Conservation (phyloP, 2,113 vertebrate genomes). For the Crotalus tigris region DNA sequence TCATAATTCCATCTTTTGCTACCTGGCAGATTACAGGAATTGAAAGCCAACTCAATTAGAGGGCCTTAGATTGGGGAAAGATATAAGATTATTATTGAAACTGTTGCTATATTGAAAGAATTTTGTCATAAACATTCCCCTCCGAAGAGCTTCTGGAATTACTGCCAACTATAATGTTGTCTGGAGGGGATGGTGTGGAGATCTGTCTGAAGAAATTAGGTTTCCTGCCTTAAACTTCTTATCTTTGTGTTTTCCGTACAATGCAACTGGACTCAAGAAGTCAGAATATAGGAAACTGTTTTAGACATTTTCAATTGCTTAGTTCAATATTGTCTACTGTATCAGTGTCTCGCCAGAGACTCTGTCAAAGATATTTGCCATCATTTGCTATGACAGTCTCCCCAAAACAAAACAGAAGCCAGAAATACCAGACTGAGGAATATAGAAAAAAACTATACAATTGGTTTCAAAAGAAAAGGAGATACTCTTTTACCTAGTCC, state of each 20-base stretch:
- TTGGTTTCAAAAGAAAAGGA: not conserved
- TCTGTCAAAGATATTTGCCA: not conserved
- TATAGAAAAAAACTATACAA: not conserved
- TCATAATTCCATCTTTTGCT: not conserved
- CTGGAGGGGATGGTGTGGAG: not conserved
- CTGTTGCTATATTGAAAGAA: not conserved
- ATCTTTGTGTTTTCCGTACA: not conserved
- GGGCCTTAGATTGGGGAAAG: not conserved
- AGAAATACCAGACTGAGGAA: not conserved
- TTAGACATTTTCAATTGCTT: not conserved
- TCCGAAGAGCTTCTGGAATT: not conserved
- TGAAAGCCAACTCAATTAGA: not conserved
- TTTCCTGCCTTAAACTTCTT: not conserved
- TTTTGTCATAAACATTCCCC: not conserved
- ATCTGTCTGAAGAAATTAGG: not conserved
- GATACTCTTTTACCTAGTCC: not conserved
- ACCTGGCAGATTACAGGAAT: not conserved
- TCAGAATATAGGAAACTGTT: not conserved
- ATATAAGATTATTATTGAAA: not conserved
- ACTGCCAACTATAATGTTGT: not conserved
- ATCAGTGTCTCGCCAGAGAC: not conserved
- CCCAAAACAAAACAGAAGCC: not conserved
- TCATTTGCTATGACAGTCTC: not conserved
- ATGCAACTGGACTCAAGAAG: not conserved
- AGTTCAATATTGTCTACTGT: not conserved